phyloP scores from a whole-genome alignment of 2,888 invertebrate genomes.

The Spodoptera littoralis region DNA sequence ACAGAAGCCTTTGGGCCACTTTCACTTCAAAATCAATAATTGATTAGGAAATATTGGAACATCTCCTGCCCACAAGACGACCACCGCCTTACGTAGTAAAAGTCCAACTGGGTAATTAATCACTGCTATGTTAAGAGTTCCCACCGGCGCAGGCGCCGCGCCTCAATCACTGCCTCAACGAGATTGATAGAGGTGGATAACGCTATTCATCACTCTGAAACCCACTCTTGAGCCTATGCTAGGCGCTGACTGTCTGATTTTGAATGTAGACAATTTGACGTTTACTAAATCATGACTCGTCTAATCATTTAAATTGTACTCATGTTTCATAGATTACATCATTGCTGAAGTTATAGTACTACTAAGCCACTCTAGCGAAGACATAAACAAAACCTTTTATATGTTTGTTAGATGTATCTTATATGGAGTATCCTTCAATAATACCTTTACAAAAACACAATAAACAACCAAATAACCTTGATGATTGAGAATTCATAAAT shows the following conservation, averaged over 20 bases:
- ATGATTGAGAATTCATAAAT: constrained; percentile 21
- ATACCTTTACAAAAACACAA: not conserved
- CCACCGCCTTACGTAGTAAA: constrained; percentile 52
- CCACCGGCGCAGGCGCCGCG: constrained; percentile 65
- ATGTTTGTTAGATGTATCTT: too few relatives aligned
- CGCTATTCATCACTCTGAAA: constrained; percentile 62
- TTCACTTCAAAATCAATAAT: constrained; percentile 14
- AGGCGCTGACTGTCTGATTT: constrained; percentile 18
- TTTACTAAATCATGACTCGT: too few relatives aligned
- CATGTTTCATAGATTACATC: too few relatives aligned
- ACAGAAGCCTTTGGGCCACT: constrained; percentile 11
- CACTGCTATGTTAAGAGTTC: constrained; percentile 64
- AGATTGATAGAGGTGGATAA: constrained; percentile 71
- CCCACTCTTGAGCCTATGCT: constrained; percentile 27
- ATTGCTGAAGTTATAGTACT: too few relatives aligned
- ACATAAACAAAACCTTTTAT: too few relatives aligned
- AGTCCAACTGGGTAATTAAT: constrained; percentile 61
- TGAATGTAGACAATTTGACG: constrained; percentile 1
- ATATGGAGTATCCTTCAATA: too few relatives aligned
- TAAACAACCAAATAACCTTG: constrained; percentile 9
- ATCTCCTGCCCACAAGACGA: constrained; percentile 49
- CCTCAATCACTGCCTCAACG: constrained; percentile 60
- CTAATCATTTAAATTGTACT: too few relatives aligned
- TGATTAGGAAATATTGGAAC: constrained; percentile 18
- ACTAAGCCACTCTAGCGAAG: too few relatives aligned